Conservation (phyloP, 37 sponge, comb jelly and placozoan genomes). For the Corticium candelabrum region DNA sequence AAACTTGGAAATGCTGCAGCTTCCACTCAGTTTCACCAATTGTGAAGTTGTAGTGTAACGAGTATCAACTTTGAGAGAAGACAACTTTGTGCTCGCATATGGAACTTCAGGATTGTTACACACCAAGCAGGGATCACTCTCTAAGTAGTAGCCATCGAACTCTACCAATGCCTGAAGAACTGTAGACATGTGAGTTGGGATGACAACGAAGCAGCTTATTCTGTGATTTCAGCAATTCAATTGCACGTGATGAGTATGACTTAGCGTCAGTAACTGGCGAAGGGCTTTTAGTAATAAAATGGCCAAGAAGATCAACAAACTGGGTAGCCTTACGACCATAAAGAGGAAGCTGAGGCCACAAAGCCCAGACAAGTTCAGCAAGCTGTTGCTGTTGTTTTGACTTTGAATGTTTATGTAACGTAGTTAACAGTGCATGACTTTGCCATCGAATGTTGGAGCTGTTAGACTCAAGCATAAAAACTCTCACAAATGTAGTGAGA, state of each 20-base stretch:
- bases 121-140: constrained; percentile 87
- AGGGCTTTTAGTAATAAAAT: constrained; percentile 31
- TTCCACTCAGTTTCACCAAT: constrained; percentile 65
- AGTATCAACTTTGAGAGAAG: constrained; percentile 57
- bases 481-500: constrained; percentile 26
- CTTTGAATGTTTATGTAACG: neutral
- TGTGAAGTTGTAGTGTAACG: constrained; percentile 68
- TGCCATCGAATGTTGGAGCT: constrained; percentile 58
- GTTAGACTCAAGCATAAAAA: constrained; percentile 67
- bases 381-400: constrained; percentile 25
- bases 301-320: constrained; percentile 86
- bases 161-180: constrained; percentile 59
- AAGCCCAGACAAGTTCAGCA: constrained; percentile 52
- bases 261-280: constrained; percentile 9
- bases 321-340: constrained; percentile 75
- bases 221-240: constrained; percentile 48
- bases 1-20: constrained; percentile 57
- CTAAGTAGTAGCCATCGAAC: constrained; percentile 87
- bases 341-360: constrained; percentile 60
- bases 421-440: constrained; percentile 36
- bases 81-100: constrained; percentile 45
- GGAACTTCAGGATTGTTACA: constrained; percentile 92
- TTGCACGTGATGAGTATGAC: constrained; percentile 28
- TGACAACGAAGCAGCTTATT: constrained; percentile 53
- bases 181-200: constrained; percentile 77